These are phyloP conservation scores for Erpetoichthys calabaricus DNA, from an alignment of 2,797 vertebrate genomes.

Conservation along the genomic window DNA sequence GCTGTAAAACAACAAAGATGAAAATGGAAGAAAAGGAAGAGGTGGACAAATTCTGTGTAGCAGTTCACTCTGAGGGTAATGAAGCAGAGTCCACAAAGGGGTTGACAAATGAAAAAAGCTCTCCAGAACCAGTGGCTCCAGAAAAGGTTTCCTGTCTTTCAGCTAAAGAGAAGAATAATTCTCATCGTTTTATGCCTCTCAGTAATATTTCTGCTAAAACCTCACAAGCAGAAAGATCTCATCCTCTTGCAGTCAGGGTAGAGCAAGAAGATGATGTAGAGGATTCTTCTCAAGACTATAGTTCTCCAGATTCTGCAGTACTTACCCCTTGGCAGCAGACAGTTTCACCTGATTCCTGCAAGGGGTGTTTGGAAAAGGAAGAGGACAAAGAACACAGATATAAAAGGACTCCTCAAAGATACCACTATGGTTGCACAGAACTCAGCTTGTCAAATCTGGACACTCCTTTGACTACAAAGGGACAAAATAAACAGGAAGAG, in stretches of 20 bases:
- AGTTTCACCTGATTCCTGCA: slow-evolving; percentile 39
- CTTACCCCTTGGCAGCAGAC: slow-evolving; percentile 72
- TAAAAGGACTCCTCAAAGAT: slow-evolving; percentile 23
- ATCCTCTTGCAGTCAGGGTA: slow-evolving; percentile 10
- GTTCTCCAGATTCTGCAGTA: slow-evolving; percentile 58
- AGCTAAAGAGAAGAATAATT: background rate
- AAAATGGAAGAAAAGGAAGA: slow-evolving; percentile 12
- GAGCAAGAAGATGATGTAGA: slow-evolving; percentile 32
- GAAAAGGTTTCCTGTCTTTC: background rate
- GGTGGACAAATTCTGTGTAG: slow-evolving; percentile 19
- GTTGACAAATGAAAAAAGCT: background rate
- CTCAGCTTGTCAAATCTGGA: slow-evolving; percentile 8
- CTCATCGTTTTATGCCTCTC: slow-evolving; percentile 29
- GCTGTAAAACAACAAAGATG: slow-evolving; percentile 51
- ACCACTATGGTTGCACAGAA: slow-evolving; percentile 16
- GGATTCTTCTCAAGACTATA: slow-evolving; percentile 36
- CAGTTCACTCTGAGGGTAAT: background rate
- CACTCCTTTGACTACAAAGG: slow-evolving; percentile 25
- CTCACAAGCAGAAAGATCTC: slow-evolving; percentile 21
- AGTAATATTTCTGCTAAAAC: slow-evolving; percentile 28
- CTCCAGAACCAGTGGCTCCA: background rate
- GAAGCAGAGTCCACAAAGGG: background rate
- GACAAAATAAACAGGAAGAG: slow-evolving; percentile 28
- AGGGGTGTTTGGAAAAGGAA: slow-evolving; percentile 24
- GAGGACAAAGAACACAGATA: slow-evolving; percentile 21